A percentile compares a stretch with the other conserved stretches of the same genome.
These are phyloP conservation scores for Neomicropteryx cornuta DNA, from an alignment of 1,140 invertebrate genomes.

Conservation along the genomic window DNA sequence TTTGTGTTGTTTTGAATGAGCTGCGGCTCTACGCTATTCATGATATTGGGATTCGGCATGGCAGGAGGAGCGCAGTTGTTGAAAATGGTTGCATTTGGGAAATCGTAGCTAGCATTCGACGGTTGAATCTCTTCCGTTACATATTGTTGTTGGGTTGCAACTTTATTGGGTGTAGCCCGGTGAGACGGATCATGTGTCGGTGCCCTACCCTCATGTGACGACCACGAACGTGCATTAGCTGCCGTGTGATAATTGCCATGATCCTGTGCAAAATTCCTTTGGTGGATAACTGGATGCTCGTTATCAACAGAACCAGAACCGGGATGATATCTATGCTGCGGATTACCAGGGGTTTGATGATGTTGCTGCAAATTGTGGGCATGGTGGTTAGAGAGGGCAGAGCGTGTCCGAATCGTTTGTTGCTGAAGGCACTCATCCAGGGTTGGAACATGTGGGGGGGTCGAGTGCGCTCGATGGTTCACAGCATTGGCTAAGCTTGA, in stretches of 20 bases:
- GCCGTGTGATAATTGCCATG: slow-evolving; percentile 9
- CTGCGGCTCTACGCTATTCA: slow-evolving; percentile 4
- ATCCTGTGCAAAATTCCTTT: too few species aligned
- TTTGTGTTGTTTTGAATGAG: slow-evolving; percentile 11
- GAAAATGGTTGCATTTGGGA: too few species aligned
- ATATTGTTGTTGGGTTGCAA: too few species aligned
- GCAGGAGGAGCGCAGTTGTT: slow-evolving; percentile 10
- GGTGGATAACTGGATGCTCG: too few species aligned
- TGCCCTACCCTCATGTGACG: too few species aligned
- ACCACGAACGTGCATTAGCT: too few species aligned
- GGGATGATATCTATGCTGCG: too few species aligned
- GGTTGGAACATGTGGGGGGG: slow-evolving; percentile 6
- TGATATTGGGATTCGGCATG: slow-evolving; percentile 10
- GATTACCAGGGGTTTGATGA: slow-evolving; percentile 6
- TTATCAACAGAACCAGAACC: too few species aligned
- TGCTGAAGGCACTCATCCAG: slow-evolving; percentile 3
- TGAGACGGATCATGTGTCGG: too few species aligned
- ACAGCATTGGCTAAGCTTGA: slow-evolving; percentile 6
- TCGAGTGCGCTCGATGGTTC: slow-evolving; percentile 11
- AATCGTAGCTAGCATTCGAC: too few species aligned
- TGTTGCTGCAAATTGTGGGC: slow-evolving; percentile 10
- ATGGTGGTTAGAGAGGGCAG: slow-evolving; percentile 7
- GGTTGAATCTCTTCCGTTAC: slow-evolving; percentile 7
- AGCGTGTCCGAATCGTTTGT: slow-evolving; percentile 5
- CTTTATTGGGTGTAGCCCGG: too few species aligned